These are phyloP conservation scores for Notocelia uddmanniana DNA, from an alignment of 2,888 invertebrate species.

Conservation along the genomic window DNA sequence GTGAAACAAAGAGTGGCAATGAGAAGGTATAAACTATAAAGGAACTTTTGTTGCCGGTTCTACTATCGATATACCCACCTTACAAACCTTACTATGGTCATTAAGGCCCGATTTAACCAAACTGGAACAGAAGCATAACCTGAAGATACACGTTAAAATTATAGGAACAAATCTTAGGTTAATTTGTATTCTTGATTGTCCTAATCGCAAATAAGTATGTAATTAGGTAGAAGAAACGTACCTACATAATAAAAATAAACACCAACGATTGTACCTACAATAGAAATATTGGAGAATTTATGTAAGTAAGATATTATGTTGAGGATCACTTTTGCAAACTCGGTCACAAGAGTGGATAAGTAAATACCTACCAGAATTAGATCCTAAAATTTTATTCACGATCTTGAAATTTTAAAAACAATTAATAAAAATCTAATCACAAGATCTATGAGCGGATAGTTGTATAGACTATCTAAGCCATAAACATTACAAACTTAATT, in stretches of 20 bases:
- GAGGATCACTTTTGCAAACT: neutral
- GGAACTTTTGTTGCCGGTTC: slow-evolving; percentile 12
- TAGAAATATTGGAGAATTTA: too few relatives aligned
- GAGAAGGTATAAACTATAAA: slow-evolving; percentile 32
- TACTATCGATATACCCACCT: slow-evolving; percentile 16
- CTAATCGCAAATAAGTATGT: neutral
- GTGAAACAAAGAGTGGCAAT: slow-evolving; percentile 38
- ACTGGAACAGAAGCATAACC: neutral
- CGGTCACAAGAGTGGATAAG: neutral
- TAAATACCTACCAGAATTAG: too few relatives aligned
- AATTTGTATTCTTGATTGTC: neutral
- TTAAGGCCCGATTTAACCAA: neutral
- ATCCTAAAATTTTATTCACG: too few relatives aligned
- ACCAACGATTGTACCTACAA: too few relatives aligned
- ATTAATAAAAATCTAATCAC: too few relatives aligned
- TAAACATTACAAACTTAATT: too few relatives aligned
- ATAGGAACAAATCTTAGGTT: neutral
- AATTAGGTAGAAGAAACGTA: neutral
- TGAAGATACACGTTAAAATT: neutral
- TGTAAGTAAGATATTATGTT: too few relatives aligned
- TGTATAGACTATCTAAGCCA: too few relatives aligned
- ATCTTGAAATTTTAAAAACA: too few relatives aligned
- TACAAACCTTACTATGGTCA: neutral
- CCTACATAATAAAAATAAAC: too few relatives aligned
- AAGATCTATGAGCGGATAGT: too few relatives aligned